These are phyloP conservation scores for Parambassis ranga DNA, from an alignment of 2,797 vertebrate genomes.

Conservation along the genomic window DNA sequence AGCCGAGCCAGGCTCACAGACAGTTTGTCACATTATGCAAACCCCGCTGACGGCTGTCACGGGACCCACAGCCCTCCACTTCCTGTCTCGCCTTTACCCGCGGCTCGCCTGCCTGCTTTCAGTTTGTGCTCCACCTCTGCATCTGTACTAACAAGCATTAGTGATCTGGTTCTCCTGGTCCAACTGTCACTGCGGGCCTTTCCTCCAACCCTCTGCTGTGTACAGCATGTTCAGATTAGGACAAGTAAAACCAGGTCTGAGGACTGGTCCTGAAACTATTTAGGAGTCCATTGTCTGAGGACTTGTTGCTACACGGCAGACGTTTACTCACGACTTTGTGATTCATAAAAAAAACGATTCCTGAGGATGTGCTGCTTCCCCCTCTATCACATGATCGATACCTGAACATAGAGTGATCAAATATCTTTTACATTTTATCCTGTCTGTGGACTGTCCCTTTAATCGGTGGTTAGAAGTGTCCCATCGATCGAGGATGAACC, in stretches of 20 bases:
- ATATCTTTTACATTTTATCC: too few species aligned
- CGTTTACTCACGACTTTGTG: too few species aligned
- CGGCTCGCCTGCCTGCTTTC: slow-evolving; percentile 53
- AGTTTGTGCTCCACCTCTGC: slow-evolving; percentile 20
- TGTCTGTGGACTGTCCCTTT: background rate
- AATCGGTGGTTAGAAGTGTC: background rate
- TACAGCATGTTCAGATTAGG: slow-evolving; percentile 3
- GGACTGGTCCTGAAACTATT: slow-evolving; percentile 21
- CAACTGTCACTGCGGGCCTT: slow-evolving; percentile 15
- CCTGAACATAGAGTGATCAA: too few species aligned
- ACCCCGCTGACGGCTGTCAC: slow-evolving; percentile 1
- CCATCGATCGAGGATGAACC: too few species aligned
- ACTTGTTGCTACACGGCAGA: slow-evolving; percentile 7
- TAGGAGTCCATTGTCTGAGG: background rate
- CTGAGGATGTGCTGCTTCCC: too few species aligned
- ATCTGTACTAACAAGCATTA: slow-evolving; percentile 26
- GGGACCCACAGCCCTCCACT: slow-evolving; percentile 6
- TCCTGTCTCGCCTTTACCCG: slow-evolving; percentile 39
- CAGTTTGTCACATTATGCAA: slow-evolving; percentile 13
- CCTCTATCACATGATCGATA: too few species aligned
- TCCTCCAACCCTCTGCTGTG: background rate
- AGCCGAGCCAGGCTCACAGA: too few species aligned
- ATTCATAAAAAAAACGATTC: background rate
- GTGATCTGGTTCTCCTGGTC: slow-evolving; percentile 52
- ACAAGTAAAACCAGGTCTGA: slow-evolving; percentile 40